Base-by-base conservation (phyloP, 1,140 invertebrate genomes). In the Dreissena rostriformis region DNA sequence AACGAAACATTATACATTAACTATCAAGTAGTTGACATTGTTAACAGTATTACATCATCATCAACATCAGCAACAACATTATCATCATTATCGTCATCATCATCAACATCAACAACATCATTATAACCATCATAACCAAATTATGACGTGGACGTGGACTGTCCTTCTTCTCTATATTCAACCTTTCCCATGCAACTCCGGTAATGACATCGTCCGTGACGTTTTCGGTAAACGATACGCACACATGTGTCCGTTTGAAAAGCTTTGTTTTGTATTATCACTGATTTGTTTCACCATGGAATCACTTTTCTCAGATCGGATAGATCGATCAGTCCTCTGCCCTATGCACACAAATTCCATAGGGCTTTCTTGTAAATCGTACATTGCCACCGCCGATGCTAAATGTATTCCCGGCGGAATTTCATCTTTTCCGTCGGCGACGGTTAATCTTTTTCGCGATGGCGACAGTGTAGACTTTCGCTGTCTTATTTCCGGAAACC, bases 301-400 rank as follows among this genome's bases (percentile, higher is more conserved):
- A 8, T 39, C 39, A 39, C 39, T 39, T 39, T 39, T 39, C 39
- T 39, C 39, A 39, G 39, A 39, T 39, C 39, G 39, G 39, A 39
- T 39, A 39, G 39, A 39, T 39, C 39, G 39, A 39, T 39, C 39
- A 39, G 39, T 5, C 39, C 39, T 39, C 39, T 39, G 39, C 39
- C 39, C 72, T 19, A 82, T 55, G 8, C 49, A 66, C 2, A 82
- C 52, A 24, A 82, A 75, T 12, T 82, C 71, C 24, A 82, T 82
- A 6, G 80, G 72, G 17, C 80, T 82, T 75, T 82, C 80, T n/a
- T 75, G 70, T 0, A 82, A 52, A 24, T 82, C 80, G 29, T 61
- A 53, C 17, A 8, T 17, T n/a, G 57, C 57, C 53, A 19, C 53
- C 57, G 22, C 22, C 2, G 57, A 61, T 12, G 57, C 57, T 61